A percentile compares a stretch with the other conserved stretches of the same genome.
phyloP scores from a whole-genome alignment of 2,888 invertebrate species.

The Endomychus coccineus region DNA sequence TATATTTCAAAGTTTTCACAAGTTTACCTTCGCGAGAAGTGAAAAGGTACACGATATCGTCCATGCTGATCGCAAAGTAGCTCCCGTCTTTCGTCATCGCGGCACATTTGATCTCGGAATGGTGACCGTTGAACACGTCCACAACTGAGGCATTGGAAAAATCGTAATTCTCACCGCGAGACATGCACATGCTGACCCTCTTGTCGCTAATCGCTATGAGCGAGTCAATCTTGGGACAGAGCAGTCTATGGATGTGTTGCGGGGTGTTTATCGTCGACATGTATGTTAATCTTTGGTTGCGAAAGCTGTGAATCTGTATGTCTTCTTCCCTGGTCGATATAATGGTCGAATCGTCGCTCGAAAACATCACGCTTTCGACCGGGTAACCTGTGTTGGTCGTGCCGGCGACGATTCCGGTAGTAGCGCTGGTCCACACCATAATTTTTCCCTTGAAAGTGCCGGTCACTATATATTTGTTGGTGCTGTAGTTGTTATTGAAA shows the following conservation, averaged over 20 bases:
- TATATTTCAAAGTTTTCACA: conserved; percentile 7
- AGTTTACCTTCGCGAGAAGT: background rate
- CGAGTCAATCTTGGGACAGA: too few relatives aligned
- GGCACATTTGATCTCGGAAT: conserved; percentile 7
- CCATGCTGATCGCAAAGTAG: conserved; percentile 11
- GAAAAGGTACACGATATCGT: conserved; percentile 9
- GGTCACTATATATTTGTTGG: conserved; percentile 6
- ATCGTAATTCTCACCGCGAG: too few relatives aligned
- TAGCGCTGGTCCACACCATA: conserved; percentile 8
- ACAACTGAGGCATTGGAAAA: too few relatives aligned
- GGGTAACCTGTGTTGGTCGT: conserved; percentile 10
- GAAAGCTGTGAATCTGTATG: conserved; percentile 9
- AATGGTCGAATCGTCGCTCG: conserved; percentile 8
- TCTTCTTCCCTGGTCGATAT: conserved; percentile 10
- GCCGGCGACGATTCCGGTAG: conserved; percentile 7
- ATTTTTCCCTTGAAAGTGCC: conserved; percentile 10
- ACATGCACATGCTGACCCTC: too few relatives aligned
- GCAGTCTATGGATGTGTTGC: too few relatives aligned
- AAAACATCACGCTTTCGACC: conserved; percentile 8
- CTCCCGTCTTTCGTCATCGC: conserved; percentile 7
- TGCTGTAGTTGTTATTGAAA: conserved; percentile 10
- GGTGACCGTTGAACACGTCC: too few relatives aligned
- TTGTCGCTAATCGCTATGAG: too few relatives aligned
- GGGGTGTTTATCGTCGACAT: too few relatives aligned
- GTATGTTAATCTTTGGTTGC: too few relatives aligned